phyloP scores from a whole-genome alignment of 2,113 vertebrate genomes.

The Dolichallabes microphthalmus region DNA sequence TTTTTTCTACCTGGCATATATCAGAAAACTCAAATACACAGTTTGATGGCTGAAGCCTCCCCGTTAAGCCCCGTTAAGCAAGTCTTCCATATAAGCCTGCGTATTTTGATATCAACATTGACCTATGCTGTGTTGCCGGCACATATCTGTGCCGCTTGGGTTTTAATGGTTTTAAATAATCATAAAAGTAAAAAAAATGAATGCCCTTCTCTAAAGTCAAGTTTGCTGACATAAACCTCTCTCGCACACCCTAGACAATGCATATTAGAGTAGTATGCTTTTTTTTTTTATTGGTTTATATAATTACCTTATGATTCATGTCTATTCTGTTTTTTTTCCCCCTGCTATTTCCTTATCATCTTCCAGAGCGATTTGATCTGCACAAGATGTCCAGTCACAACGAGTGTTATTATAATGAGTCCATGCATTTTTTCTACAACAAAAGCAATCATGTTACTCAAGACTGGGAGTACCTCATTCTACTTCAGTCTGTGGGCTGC shows the following conservation, averaged over 20 bases:
- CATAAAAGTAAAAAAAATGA: background rate
- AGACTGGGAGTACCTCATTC: conserved; percentile 79
- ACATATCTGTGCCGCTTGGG: too few relatives aligned
- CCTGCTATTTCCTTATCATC: background rate
- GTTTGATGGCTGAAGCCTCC: too few relatives aligned
- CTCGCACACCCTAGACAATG: background rate
- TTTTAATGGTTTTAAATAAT: too few relatives aligned
- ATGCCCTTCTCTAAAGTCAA: background rate
- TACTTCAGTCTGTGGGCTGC: conserved; percentile 83
- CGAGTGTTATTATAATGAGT: conserved; percentile 81
- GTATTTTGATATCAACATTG: too few relatives aligned
- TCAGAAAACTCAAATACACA: too few relatives aligned
- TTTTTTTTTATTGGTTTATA: background rate
- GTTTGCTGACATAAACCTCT: background rate
- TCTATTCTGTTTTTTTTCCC: background rate
- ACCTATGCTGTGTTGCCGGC: too few relatives aligned
- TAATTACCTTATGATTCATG: background rate
- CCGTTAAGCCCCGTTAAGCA: too few relatives aligned
- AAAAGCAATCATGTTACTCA: conserved; percentile 73
- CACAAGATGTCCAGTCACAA: conserved; percentile 79
- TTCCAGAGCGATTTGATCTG: conserved; percentile 63
- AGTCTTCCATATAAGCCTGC: too few relatives aligned
- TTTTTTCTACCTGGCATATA: too few relatives aligned
- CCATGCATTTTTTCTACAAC: conserved; percentile 93
- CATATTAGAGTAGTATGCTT: background rate